phyloP scores from a whole-genome alignment of 2,888 invertebrate genomes.

The Apotomis turbidana region DNA sequence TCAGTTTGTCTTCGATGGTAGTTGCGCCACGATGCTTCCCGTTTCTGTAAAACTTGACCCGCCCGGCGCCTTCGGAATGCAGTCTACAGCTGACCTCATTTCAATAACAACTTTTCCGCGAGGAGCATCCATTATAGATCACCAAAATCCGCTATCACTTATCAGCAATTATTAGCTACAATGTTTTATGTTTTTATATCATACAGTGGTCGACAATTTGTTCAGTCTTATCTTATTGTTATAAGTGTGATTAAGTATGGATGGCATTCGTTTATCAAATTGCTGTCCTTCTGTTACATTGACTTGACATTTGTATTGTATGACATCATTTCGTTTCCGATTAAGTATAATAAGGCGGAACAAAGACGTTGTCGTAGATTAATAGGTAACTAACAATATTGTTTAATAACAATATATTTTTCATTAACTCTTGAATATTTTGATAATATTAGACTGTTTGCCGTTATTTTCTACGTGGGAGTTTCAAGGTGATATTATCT shows the following conservation, averaged over 20 bases:
- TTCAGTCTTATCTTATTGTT: conserved; percentile 28
- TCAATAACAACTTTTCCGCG: conserved; percentile 17
- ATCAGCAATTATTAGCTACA: conserved; percentile 15
- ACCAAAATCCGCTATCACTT: conserved; percentile 12
- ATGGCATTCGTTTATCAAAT: conserved; percentile 31
- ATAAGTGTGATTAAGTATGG: conserved; percentile 27
- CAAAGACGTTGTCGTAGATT: neutral
- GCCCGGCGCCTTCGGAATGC: conserved; percentile 39
- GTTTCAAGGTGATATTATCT: neutral
- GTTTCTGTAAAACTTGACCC: conserved; percentile 50
- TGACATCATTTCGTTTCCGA: conserved; percentile 40
- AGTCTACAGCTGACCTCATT: conserved; percentile 23
- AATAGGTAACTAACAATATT: neutral
- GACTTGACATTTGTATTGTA: conserved; percentile 42
- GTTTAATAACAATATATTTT: neutral
- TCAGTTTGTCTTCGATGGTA: neutral
- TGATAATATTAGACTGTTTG: neutral
- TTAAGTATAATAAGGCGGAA: neutral
- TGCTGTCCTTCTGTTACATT: conserved; percentile 37
- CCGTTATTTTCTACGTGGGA: neutral
- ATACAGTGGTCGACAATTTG: conserved; percentile 22
- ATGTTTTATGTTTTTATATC: conserved; percentile 23
- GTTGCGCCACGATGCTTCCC: conserved; percentile 63
- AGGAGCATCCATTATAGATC: neutral
- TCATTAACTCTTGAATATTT: neutral